These are phyloP conservation scores for Azorinus chamasolen DNA, from an alignment of 2,888 invertebrate species.

Conservation along the genomic window DNA sequence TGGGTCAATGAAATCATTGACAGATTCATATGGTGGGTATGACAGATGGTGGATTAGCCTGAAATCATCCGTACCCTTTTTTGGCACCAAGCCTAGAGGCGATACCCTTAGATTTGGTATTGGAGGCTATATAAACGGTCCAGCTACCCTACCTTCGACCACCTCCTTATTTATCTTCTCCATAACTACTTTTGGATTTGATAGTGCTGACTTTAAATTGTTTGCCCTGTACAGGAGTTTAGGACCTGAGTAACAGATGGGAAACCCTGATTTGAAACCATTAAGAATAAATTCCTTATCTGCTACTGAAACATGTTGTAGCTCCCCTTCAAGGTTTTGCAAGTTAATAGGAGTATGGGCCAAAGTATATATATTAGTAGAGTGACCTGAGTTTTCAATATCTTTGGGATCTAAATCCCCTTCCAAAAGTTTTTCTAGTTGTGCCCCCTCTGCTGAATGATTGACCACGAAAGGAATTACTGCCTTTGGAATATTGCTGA, in stretches of 20 bases:
- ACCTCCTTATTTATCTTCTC: constrained; percentile 29
- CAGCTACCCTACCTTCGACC: constrained; percentile 15
- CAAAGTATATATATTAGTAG: too few relatives aligned
- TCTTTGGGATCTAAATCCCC: too few relatives aligned
- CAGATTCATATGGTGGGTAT: constrained; percentile 18
- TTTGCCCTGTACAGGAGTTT: constrained; percentile 10
- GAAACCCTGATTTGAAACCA: constrained; percentile 44
- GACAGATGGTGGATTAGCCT: constrained; percentile 52
- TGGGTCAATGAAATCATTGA: constrained; percentile 51
- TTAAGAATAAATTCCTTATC: not conserved
- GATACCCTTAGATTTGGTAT: constrained; percentile 20
- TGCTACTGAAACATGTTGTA: not conserved
- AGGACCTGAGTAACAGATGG: constrained; percentile 34
- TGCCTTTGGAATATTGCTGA: not conserved
- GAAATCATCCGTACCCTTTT: constrained; percentile 21
- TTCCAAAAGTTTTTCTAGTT: too few relatives aligned
- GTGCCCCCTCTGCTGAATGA: too few relatives aligned
- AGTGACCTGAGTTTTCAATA: too few relatives aligned
- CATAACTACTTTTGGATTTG: constrained; percentile 3
- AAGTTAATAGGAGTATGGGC: not conserved
- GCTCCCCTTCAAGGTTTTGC: not conserved
- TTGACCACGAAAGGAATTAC: too few relatives aligned
- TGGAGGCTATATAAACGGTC: constrained; percentile 23
- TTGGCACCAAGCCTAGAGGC: constrained; percentile 38
- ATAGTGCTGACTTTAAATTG: constrained; percentile 45